phyloP scores from a whole-genome alignment of 2,888 invertebrate genomes.

The Baccha elongata region DNA sequence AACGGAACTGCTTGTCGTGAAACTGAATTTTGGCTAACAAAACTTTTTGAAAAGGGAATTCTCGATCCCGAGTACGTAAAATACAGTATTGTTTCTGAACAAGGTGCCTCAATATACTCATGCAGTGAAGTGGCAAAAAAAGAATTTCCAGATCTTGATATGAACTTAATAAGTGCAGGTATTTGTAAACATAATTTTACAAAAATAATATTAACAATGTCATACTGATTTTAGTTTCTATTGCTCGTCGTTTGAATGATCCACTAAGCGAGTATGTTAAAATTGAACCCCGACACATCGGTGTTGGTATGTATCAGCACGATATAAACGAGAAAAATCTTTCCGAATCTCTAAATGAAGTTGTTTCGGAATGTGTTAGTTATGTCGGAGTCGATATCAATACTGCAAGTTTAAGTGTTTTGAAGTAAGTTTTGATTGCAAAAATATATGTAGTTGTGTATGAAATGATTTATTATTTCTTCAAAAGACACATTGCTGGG shows the following conservation, averaged over 20 bases:
- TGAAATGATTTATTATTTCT: constrained; percentile 11
- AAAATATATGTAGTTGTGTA: background rate
- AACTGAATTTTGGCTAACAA: constrained; percentile 89
- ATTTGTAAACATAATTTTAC: constrained; percentile 35
- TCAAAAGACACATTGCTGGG: constrained; percentile 90
- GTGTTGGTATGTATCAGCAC: constrained; percentile 98
- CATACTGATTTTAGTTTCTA: constrained; percentile 84
- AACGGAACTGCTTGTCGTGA: constrained; percentile 96
- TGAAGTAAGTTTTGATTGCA: constrained; percentile 84
- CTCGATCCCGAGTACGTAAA: constrained; percentile 84
- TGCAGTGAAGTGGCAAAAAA: constrained; percentile 91
- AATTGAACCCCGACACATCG: constrained; percentile 95
- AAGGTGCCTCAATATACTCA: constrained; percentile 96
- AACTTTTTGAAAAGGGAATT: constrained; percentile 84
- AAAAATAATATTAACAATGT: no score
- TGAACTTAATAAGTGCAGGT: constrained; percentile 91
- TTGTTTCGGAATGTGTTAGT: constrained; percentile 95
- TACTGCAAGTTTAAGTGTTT: constrained; percentile 90
- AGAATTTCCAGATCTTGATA: constrained; percentile 93
- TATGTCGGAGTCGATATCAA: constrained; percentile 97
- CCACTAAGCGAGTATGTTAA: constrained; percentile 96
- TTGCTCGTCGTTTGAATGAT: constrained; percentile 94
- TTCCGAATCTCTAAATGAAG: constrained; percentile 88
- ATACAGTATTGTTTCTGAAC: constrained; percentile 93
- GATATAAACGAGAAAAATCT: constrained; percentile 92